Conservation (phyloP, 1,140 invertebrate genomes). For the Adoxophyes honmai region DNA sequence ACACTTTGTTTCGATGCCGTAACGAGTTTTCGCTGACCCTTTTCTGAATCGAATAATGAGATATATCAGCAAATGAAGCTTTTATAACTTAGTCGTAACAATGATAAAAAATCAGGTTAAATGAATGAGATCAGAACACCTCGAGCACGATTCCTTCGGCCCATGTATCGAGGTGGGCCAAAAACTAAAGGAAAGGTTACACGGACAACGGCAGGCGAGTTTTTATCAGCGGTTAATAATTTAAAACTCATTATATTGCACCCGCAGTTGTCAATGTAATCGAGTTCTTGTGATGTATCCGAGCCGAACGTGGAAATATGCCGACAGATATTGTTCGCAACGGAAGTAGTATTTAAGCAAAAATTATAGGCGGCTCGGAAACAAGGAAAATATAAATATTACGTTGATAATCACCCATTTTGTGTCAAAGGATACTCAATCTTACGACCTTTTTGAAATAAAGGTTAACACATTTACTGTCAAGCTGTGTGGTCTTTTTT, state of each 20-base stretch:
- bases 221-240: conserved; percentile 72
- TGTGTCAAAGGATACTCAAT: conserved; percentile 58
- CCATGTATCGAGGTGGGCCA: conserved; percentile 50
- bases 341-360: conserved; percentile 70
- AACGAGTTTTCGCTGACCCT: too few relatives aligned
- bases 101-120: too few relatives aligned
- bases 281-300: conserved; percentile 73
- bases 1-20: too few relatives aligned
- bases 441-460: conserved; percentile 42
- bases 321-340: conserved; percentile 72
- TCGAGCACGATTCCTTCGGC: neutral
- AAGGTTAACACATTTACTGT: conserved; percentile 16
- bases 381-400: conserved; percentile 62
- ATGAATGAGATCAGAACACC: neutral
- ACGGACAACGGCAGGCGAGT: conserved; percentile 48
- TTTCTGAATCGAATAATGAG: too few relatives aligned
- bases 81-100: too few relatives aligned
- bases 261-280: conserved; percentile 69
- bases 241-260: conserved; percentile 72
- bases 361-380: conserved; percentile 68
- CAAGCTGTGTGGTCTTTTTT: conserved; percentile 9
- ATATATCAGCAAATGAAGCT: too few relatives aligned
- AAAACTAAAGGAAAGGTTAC: conserved; percentile 64
- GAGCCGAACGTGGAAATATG: conserved; percentile 70
- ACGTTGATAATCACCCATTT: conserved; percentile 50